A percentile compares a stretch with the other conserved stretches of the same genome.
These are phyloP conservation scores for Copsychus sechellarum DNA, from an alignment of 2,113 vertebrate species.

Conservation along the genomic window DNA sequence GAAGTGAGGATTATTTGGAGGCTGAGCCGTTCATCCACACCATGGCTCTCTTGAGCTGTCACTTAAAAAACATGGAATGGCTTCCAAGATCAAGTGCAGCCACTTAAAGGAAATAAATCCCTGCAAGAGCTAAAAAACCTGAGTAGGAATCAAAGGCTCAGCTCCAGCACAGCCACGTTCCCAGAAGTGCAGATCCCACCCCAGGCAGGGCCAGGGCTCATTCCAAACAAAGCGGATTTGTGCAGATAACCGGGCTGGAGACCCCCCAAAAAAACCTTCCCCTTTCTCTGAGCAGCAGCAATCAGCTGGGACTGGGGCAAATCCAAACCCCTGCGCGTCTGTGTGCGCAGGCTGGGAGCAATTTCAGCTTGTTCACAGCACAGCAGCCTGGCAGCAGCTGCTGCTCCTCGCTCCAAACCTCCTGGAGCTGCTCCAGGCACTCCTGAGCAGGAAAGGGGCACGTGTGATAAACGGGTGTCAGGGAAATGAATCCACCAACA, in stretches of 20 bases:
- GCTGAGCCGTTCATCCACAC: not conserved
- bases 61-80: not conserved
- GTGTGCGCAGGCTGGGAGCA: not conserved
- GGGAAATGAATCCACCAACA: no score
- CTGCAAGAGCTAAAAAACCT: not conserved
- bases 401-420: not conserved
- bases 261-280: not conserved
- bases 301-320: not conserved
- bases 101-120: not conserved
- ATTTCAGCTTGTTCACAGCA: not conserved
- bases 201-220: rapidly evolving
- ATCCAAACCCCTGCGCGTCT: not conserved
- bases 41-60: not conserved
- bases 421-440: constrained; percentile 8
- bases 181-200: not conserved
- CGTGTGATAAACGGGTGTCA: no score
- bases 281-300: not conserved
- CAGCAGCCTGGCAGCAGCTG: not conserved
- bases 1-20: not conserved
- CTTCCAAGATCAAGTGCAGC: not conserved
- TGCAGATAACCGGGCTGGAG: rapidly evolving
- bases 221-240: not conserved
- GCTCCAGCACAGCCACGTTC: not conserved
- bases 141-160: not conserved
- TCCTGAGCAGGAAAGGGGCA: not conserved